These are phyloP conservation scores for Homalodisca vitripennis DNA, from an alignment of 1,140 invertebrate species.

Conservation along the genomic window DNA sequence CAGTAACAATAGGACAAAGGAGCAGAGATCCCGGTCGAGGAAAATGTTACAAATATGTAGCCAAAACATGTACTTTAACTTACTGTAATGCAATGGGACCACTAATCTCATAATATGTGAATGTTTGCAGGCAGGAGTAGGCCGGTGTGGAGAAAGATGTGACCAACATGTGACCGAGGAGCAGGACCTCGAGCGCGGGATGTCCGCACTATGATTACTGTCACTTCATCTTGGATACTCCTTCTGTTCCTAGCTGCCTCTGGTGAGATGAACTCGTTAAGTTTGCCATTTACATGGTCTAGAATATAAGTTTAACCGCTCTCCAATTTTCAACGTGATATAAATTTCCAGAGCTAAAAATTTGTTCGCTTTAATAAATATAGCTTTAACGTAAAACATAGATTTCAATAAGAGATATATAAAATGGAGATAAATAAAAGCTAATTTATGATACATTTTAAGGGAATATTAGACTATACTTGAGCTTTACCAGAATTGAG, in stretches of 20 bases:
- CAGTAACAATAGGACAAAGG: too few species aligned
- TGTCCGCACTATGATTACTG: conserved; percentile 21
- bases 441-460: not conserved
- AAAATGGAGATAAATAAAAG: not conserved
- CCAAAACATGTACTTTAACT: too few species aligned
- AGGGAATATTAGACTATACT: too few species aligned
- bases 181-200: not conserved
- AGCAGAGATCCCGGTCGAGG: too few species aligned
- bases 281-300: not conserved
- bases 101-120: too few species aligned
- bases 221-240: not conserved
- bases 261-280: not conserved
- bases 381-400: not conserved
- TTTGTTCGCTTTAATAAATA: not conserved
- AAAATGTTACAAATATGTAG: too few species aligned
- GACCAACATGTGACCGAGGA: conserved; percentile 6
- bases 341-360: not conserved
- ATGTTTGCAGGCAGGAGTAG: too few species aligned
- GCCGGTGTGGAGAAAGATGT: too few species aligned
- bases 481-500: too few species aligned
- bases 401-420: not conserved
- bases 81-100: too few species aligned
- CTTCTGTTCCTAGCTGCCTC: conserved; percentile 8
- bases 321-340: not conserved
- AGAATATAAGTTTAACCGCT: not conserved